Conservation (phyloP, 2,113 vertebrate species). For the Neodon shergylaensis region DNA sequence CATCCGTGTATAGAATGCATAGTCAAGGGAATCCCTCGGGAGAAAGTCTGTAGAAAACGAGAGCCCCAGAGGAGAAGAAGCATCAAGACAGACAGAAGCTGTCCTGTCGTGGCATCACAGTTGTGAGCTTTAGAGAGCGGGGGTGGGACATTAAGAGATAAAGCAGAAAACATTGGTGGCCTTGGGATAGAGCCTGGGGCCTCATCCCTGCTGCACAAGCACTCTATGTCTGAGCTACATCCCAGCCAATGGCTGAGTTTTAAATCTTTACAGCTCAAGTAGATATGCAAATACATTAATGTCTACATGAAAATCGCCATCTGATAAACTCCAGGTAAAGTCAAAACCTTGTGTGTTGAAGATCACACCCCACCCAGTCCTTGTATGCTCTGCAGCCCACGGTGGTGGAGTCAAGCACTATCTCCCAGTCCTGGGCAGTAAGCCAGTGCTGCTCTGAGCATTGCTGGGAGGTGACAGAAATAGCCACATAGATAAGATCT, state of each 20-base stretch:
- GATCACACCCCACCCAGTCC: no score
- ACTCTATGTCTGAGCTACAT: not conserved
- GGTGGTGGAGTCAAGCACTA: not conserved
- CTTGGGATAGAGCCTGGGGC: not conserved
- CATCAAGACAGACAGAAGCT: not conserved
- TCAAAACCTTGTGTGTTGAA: not conserved
- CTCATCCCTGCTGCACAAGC: no score
- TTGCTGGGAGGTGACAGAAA: constrained; percentile 67
- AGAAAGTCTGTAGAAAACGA: constrained; percentile 22
- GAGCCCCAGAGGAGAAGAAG: not conserved
- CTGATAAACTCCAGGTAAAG: not conserved
- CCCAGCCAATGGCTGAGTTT: not conserved
- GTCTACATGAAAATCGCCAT: not conserved
- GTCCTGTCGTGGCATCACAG: accelerated
- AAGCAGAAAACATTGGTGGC: not conserved
- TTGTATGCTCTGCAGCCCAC: not conserved
- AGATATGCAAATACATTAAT: not conserved
- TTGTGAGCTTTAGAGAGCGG: not conserved
- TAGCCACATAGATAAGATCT: constrained; percentile 66
- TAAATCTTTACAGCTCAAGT: not conserved
- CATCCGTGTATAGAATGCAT: not conserved
- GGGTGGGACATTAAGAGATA: not conserved
- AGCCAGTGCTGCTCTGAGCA: not conserved
- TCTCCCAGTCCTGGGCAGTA: not conserved
- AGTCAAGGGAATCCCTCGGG: not conserved